Conservation (phyloP, 1,140 invertebrate species). For the Bombus ignitus region DNA sequence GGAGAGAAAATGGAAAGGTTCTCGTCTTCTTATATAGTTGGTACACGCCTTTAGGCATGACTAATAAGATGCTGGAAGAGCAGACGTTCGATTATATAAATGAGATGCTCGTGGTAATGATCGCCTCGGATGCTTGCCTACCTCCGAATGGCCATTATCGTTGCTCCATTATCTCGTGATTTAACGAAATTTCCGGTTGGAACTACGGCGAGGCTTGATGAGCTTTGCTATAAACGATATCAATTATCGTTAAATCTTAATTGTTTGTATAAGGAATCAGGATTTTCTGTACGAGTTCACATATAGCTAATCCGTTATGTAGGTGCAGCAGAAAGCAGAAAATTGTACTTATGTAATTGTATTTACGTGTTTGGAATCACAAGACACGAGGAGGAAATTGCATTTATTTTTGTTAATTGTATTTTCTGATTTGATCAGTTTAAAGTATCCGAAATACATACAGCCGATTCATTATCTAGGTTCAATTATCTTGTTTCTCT, state of each 20-base stretch:
- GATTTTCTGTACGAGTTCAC: too few species aligned
- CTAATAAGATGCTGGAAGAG: constrained; percentile 17
- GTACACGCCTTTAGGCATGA: neutral
- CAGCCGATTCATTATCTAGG: too few species aligned
- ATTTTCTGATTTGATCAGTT: too few species aligned
- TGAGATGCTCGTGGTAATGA: constrained; percentile 28
- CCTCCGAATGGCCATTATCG: constrained; percentile 14
- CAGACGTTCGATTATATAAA: constrained; percentile 51
- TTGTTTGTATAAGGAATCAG: neutral
- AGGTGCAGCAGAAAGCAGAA: neutral
- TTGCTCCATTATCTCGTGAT: constrained; percentile 25
- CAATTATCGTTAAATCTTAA: constrained; percentile 29
- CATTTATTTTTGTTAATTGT: too few species aligned
- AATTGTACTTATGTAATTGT: too few species aligned
- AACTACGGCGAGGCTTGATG: neutral
- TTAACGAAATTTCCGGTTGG: constrained; percentile 19
- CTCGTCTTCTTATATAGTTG: neutral
- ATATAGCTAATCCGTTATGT: neutral
- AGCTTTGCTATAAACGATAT: constrained; percentile 9
- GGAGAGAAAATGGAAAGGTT: constrained; percentile 43
- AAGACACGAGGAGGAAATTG: too few species aligned
- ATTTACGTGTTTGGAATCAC: too few species aligned
- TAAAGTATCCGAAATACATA: too few species aligned
- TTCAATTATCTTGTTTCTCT: too few species aligned
- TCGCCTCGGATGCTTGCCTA: neutral